Evolutionary conservation across 2,888 invertebrate genomes (phyloP).

Genomic region (Scaptodrosophila latifasciaeformis): DNA sequence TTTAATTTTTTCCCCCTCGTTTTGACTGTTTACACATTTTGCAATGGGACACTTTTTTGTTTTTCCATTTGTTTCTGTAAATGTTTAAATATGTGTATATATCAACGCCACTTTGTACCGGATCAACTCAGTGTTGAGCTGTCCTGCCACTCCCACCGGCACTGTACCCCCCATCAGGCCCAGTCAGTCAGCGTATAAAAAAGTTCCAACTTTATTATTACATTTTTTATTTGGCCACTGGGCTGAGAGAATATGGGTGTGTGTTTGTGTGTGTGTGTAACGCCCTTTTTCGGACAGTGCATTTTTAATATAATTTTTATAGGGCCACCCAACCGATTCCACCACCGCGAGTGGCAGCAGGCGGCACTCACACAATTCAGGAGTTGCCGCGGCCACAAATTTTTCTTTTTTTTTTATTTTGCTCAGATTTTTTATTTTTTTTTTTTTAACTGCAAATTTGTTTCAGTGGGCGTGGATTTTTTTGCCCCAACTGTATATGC

Average conservation of each 20-base stretch:
- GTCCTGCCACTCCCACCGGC: neutral
- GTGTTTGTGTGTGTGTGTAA: constrained; percentile 42
- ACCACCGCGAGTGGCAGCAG: constrained; percentile 1
- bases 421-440: constrained; percentile 26
- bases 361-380: constrained; percentile 16
- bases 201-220: constrained; percentile 67
- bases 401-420: constrained; percentile 48
- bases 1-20: neutral
- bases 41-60: constrained; percentile 56
- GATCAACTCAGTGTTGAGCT: constrained; percentile 16
- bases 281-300: constrained; percentile 74
- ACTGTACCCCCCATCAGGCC: constrained; percentile 11
- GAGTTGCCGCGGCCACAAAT: constrained; percentile 44
- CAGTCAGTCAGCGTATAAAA: constrained; percentile 42
- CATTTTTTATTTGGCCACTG: constrained; percentile 33
- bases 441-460: constrained; percentile 20
- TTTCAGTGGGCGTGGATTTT: constrained; percentile 56
- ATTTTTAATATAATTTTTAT: constrained; percentile 71
- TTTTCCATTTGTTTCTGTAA: constrained; percentile 29
- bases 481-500: constrained; percentile 15
- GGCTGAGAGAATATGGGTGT: constrained; percentile 1
- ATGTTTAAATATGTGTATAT: constrained; percentile 53
- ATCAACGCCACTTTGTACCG: constrained; percentile 31
- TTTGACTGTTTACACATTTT: constrained; percentile 24
- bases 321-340: constrained; percentile 9